Evolutionary conservation across 2,888 invertebrate genomes (phyloP).

Genomic region (Chymomyza procnemis): DNA sequence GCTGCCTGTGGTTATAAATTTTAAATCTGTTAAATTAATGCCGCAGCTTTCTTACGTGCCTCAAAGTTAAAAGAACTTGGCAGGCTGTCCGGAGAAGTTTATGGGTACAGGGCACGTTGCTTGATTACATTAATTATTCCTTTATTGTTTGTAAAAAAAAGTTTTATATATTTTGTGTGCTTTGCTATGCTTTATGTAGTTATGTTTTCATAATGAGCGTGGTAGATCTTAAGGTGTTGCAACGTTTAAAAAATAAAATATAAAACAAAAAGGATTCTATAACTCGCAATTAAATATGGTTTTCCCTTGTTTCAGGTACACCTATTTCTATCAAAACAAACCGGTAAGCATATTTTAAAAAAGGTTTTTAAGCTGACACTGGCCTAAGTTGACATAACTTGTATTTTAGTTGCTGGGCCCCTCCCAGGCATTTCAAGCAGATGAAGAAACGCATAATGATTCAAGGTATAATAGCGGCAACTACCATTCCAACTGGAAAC

Average conservation of each 20-base stretch:
- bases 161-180: too few species aligned
- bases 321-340: slow-evolving; percentile 26
- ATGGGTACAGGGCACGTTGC: slow-evolving; percentile 52
- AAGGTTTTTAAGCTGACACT: neutral
- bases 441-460: neutral
- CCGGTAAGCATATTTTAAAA: slow-evolving; percentile 48
- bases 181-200: slow-evolving; percentile 12
- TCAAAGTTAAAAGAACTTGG: slow-evolving; percentile 43
- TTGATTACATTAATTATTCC: slow-evolving; percentile 77
- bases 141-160: slow-evolving; percentile 55
- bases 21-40: slow-evolving; percentile 77
- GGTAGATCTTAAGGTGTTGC: neutral
- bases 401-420: neutral
- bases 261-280: neutral
- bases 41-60: slow-evolving; percentile 58
- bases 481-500: neutral
- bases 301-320: slow-evolving; percentile 38
- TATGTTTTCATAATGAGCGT: slow-evolving; percentile 30
- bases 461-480: neutral
- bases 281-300: slow-evolving; percentile 6
- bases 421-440: neutral
- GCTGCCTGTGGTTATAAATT: slow-evolving; percentile 74
- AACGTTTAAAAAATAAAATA: neutral
- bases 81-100: slow-evolving; percentile 4
- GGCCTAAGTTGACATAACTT: neutral